A percentile compares a stretch with the other conserved stretches of the same genome.
These are phyloP conservation scores for Discoglossus pictus DNA, from an alignment of 2,797 vertebrate genomes.

Conservation along the genomic window DNA sequence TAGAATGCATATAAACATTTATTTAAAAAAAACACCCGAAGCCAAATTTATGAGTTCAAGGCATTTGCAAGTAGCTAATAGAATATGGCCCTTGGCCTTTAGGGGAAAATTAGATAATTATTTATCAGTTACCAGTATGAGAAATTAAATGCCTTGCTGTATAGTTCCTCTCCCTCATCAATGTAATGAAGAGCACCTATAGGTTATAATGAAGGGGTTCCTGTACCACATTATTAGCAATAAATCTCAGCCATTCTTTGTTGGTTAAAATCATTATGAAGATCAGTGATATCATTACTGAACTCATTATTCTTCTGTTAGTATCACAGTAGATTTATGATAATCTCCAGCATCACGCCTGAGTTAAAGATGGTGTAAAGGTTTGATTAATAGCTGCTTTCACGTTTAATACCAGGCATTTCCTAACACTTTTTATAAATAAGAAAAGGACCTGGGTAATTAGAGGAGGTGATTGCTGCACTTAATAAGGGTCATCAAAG, in stretches of 20 bases:
- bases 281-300: slow-evolving; percentile 85
- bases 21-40: too few relatives aligned
- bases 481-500: slow-evolving; percentile 67
- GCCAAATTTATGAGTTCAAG: too few relatives aligned
- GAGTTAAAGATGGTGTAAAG: slow-evolving; percentile 83
- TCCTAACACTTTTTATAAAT: slow-evolving; percentile 72
- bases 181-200: slow-evolving; percentile 71
- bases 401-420: slow-evolving; percentile 77
- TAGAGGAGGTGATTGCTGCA: slow-evolving; percentile 68
- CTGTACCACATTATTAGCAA: slow-evolving; percentile 84
- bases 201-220: slow-evolving; percentile 81
- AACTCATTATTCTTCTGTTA: slow-evolving; percentile 88
- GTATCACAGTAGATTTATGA: slow-evolving; percentile 80
- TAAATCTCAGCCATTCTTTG: slow-evolving; percentile 87
- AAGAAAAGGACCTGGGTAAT: slow-evolving; percentile 68
- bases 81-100: slow-evolving; percentile 34
- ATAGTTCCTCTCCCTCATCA: slow-evolving; percentile 51
- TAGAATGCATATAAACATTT: too few relatives aligned
- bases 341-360: slow-evolving; percentile 80
- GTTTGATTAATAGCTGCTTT: slow-evolving; percentile 85
- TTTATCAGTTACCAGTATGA: slow-evolving; percentile 26
- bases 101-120: slow-evolving; percentile 34
- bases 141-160: slow-evolving; percentile 37
- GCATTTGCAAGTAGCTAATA: too few relatives aligned
- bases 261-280: slow-evolving; percentile 88